Base-by-base conservation (phyloP, 2,797 vertebrate species). In the Sebastes itinus region DNA sequence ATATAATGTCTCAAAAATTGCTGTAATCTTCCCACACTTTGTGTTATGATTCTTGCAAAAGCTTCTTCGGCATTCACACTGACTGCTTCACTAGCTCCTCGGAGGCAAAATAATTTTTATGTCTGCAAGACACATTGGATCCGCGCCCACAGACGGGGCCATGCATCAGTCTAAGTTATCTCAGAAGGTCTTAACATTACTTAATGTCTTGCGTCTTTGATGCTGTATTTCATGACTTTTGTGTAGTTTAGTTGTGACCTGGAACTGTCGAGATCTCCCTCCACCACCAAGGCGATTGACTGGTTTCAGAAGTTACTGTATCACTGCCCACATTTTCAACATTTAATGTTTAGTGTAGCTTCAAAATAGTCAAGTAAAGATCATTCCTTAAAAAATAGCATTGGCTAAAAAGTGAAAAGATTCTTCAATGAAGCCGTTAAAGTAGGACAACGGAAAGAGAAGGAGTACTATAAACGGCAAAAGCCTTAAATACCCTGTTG, bases 131-230 rank as follows among this genome's bases (percentile, higher is more conserved):
- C 56, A 81, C 7, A 20, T 16, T 65, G 58, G 63, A 72, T 73
- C 52, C 46, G 62, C 84, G 59, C 71, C 55, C 49, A 54, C 4
- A 67, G 25, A 70, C 73, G 28, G 30, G 46, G 20, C 54, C 49
- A 60, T 67, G 25, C 67, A 72, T 81, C 76, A 78, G 64, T 68
- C 65, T 54, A 35, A 23, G 72, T 82, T 68, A 82, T 83, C 69
- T 73, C 49, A 77, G 30, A 85, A 61, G 35, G 69, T 60, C 77
- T 86, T 11, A 63, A 66, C 60, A 61, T 77, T 69, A 68, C 72
- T 67, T 71, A 54, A 65, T 46, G 54, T 72, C 35, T 64, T 58
- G 35, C 16, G 4, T 66, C 46, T 82, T 54, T 32, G 13, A 72
- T 62, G 58, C 8, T 81, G 54, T 22, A 1, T 77, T 70, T 78